Evolutionary conservation across 1,140 invertebrate genomes (phyloP).

Genomic region (Idris sp.): DNA sequence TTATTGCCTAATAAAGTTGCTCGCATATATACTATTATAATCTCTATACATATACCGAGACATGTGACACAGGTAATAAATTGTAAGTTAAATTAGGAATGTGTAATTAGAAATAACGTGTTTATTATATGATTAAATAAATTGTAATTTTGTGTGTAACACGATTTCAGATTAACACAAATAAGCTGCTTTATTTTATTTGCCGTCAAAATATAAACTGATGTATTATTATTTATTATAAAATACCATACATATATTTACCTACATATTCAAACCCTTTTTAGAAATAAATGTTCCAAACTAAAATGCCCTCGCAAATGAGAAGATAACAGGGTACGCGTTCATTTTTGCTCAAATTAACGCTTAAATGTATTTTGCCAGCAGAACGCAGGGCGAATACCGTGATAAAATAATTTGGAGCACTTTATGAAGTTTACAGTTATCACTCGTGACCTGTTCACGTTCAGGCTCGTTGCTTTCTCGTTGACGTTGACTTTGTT

Average conservation of each 20-base stretch:
- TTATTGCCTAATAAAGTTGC: slow-evolving; percentile 47
- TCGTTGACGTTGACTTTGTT: slow-evolving; percentile 58
- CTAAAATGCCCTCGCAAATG: slow-evolving; percentile 10
- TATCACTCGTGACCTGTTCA: slow-evolving; percentile 59
- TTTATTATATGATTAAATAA: slow-evolving; percentile 16
- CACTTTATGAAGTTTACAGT: slow-evolving; percentile 56
- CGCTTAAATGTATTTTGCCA: slow-evolving; percentile 30
- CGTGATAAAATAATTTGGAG: slow-evolving; percentile 57
- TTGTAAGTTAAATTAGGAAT: slow-evolving; percentile 14
- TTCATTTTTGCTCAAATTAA: slow-evolving; percentile 38
- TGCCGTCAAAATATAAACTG: no score
- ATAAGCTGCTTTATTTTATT: no score
- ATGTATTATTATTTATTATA: no score
- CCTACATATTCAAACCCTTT: neutral
- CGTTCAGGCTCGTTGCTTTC: slow-evolving; percentile 58
- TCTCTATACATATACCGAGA: slow-evolving; percentile 37
- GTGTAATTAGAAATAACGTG: slow-evolving; percentile 20
- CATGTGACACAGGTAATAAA: slow-evolving; percentile 33
- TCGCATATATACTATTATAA: slow-evolving; percentile 41
- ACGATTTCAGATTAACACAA: no score
- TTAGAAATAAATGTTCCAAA: slow-evolving; percentile 13
- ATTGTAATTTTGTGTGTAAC: no score
- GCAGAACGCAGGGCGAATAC: slow-evolving; percentile 24
- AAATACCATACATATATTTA: neutral
- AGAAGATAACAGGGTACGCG: slow-evolving; percentile 14